These are phyloP conservation scores for Phoxinus dragarum DNA, from an alignment of 2,797 vertebrate genomes.

Conservation along the genomic window DNA sequence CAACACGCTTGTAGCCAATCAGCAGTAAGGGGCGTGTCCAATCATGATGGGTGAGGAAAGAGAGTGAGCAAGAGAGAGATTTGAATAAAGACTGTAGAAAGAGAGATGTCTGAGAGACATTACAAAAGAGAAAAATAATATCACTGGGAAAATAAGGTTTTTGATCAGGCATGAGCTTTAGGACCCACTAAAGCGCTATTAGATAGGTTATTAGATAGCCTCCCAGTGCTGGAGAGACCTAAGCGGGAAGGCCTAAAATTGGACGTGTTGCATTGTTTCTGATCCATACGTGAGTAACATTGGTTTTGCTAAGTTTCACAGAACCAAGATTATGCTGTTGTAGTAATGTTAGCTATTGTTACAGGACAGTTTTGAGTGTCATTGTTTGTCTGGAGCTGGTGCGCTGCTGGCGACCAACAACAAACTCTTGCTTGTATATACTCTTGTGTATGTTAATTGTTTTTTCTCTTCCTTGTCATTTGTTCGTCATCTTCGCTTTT, in stretches of 20 bases:
- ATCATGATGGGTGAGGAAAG: not conserved
- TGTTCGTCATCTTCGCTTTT: not conserved
- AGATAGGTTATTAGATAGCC: not conserved
- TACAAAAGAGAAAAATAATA: not conserved
- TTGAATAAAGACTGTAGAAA: not conserved
- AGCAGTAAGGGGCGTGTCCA: not conserved
- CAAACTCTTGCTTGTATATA: not conserved
- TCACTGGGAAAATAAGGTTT: not conserved
- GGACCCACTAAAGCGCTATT: not conserved
- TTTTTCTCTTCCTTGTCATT: not conserved
- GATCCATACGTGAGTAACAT: no score
- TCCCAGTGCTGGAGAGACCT: not conserved
- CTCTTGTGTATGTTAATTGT: not conserved
- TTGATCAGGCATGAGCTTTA: not conserved
- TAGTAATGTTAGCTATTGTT: not conserved
- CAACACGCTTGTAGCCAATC: not conserved
- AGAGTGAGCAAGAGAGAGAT: not conserved
- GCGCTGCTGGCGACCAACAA: no score
- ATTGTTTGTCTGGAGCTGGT: not conserved
- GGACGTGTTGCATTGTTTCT: no score
- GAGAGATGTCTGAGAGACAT: not conserved
- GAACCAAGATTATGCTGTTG: not conserved
- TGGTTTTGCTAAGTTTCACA: no score
- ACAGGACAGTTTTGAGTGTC: not conserved
- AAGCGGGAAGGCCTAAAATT: no score